Percentiles rank a stretch among this genome's conserved stretches.
Conservation (phyloP, 2,888 invertebrate genomes). For the Agapostemon virescens region DNA sequence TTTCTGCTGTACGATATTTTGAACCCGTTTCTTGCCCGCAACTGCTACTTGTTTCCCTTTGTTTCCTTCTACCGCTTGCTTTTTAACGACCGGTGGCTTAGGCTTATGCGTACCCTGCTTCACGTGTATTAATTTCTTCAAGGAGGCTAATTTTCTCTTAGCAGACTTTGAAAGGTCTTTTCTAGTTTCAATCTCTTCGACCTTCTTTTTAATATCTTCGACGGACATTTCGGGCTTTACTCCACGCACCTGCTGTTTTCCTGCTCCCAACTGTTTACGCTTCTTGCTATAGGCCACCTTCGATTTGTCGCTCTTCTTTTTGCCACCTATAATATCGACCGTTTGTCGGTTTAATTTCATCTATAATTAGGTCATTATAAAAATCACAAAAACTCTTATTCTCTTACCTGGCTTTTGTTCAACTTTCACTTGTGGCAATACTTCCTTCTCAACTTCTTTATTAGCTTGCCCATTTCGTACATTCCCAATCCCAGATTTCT, state of each 20-base stretch:
- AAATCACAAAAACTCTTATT: neutral
- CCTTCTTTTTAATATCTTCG: constrained; percentile 62
- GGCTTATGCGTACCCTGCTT: constrained; percentile 29
- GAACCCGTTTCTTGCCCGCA: constrained; percentile 26
- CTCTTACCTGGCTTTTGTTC: constrained; percentile 22
- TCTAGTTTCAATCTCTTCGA: constrained; percentile 65
- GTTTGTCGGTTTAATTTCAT: constrained; percentile 7
- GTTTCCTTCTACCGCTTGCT: constrained; percentile 4
- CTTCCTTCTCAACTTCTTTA: neutral
- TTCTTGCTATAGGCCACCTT: constrained; percentile 14
- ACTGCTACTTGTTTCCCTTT: constrained; percentile 29
- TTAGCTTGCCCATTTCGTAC: constrained; percentile 44
- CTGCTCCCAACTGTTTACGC: neutral
- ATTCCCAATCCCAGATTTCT: constrained; percentile 30
- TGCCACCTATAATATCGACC: neutral
- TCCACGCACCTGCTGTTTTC: neutral
- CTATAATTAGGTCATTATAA: neutral
- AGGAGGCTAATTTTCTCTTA: constrained; percentile 60
- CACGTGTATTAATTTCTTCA: constrained; percentile 65
- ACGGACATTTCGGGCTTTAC: neutral
- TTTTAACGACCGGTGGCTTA: neutral
- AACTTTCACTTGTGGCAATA: constrained; percentile 8
- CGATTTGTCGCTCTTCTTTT: constrained; percentile 12
- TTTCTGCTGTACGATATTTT: constrained; percentile 15
- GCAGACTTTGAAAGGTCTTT: constrained; percentile 67